Evolutionary conservation across 37 sponge, comb jelly and placozoan species (phyloP).

Genomic region (Ephydatia muelleri): DNA sequence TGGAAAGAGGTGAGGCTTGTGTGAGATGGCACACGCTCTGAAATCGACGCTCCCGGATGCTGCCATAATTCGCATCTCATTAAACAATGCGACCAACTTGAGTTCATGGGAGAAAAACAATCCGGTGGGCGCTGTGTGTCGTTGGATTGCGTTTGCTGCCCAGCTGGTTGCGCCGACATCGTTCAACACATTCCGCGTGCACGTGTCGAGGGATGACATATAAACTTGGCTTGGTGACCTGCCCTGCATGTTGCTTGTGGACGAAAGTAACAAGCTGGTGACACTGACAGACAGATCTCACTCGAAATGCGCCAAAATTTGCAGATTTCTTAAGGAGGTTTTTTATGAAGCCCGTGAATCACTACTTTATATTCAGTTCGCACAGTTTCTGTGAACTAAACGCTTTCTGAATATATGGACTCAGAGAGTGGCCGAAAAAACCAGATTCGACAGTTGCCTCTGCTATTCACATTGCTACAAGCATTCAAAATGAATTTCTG

Average conservation of each 20-base stretch:
- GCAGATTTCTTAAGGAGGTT: background rate
- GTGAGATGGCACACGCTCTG: background rate
- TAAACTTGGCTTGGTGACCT: background rate
- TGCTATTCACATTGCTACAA: too few relatives aligned
- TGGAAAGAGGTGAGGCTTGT: too few relatives aligned
- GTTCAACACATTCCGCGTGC: background rate
- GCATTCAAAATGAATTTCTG: too few relatives aligned
- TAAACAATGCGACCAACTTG: background rate
- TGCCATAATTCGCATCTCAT: background rate
- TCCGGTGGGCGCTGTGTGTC: background rate
- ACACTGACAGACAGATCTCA: background rate
- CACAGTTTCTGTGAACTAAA: background rate
- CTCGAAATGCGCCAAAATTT: background rate
- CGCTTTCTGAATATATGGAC: background rate
- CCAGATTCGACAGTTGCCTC: too few relatives aligned
- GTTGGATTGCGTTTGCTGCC: background rate
- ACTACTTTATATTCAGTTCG: background rate
- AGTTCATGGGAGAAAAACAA: background rate
- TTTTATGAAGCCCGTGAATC: background rate
- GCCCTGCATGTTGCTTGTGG: background rate
- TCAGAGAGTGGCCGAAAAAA: background rate
- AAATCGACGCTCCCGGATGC: background rate
- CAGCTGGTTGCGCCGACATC: conserved; percentile 1
- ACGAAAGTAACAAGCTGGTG: background rate
- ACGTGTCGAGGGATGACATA: background rate